Evolutionary conservation across 2,113 vertebrate genomes (phyloP), one percentile per base, ranked within the genome.

Genomic region (human): DNA sequence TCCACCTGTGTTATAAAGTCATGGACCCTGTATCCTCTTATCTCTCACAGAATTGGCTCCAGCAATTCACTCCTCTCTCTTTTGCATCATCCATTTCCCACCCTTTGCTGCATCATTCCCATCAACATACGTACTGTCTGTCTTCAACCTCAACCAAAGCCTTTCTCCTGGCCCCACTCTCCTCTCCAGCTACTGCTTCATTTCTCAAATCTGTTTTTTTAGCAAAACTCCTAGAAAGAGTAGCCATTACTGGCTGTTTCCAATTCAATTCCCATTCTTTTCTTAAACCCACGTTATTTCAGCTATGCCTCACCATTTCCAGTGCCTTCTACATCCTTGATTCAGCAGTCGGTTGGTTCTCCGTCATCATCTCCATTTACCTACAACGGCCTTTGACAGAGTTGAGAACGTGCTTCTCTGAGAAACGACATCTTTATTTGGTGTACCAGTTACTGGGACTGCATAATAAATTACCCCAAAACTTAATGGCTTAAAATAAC

Each of bases 221-320:
- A 83, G 43, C 83, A 93, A 80, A 85, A 86, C 22, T 89, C 27
- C 48, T 93, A 52, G 75, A 70, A 96, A 72, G 25, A 73, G 43
- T 66, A 66, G 4, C n/a, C 10, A 40, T 86, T 61, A 81, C 16
- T 61, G 6, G 35, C 43, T 91, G 10, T 64, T 94, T 85, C 70
- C 30, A 93, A 38, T 52, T 86, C 61, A 50, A 43, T 86, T 73
- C n/a, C 35, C 8, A 8, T 89, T 89, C 16, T 92, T 95, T 95
- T 40, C 81, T 79, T 78, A 93, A 95, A 40, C 14, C 17, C n/a
- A 35, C 5, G 64, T 5, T 11, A 52, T 78, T 73, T 82, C 75
- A 57, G 13, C 45, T 94, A n/a, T 91, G 72, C 55, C 22, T 75
- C 14, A 48, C 7, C 35, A 22, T 59, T n/a, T 68, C 22, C 59